These are phyloP conservation scores for Zootermopsis nevadensis DNA, from an alignment of 2,888 invertebrate genomes.

Conservation along the genomic window DNA sequence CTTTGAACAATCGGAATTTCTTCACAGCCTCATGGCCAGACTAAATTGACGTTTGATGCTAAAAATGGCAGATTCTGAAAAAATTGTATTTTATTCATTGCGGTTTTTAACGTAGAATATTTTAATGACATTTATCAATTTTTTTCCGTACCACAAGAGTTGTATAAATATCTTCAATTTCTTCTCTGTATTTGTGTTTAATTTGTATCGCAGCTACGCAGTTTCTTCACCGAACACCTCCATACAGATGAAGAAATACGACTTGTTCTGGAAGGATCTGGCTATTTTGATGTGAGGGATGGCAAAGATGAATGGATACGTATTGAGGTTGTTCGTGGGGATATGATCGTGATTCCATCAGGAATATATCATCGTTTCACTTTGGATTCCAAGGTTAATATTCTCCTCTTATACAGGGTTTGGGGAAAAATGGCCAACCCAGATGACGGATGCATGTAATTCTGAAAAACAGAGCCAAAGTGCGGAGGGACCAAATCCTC, in stretches of 20 bases:
- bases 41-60: too few species aligned
- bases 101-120: too few species aligned
- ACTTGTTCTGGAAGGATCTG: slow-evolving; percentile 87
- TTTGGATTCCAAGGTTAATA: slow-evolving; percentile 78
- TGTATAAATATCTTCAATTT: too few species aligned
- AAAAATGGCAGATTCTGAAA: too few species aligned
- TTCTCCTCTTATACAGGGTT: not conserved
- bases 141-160: too few species aligned
- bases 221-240: slow-evolving; percentile 91
- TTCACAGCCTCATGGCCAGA: too few species aligned
- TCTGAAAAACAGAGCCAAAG: too few species aligned
- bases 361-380: slow-evolving; percentile 98
- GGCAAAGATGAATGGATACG: slow-evolving; percentile 90
- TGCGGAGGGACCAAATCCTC: too few species aligned
- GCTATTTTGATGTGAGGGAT: slow-evolving; percentile 96
- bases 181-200: not conserved
- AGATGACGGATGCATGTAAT: too few species aligned
- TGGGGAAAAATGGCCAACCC: too few species aligned
- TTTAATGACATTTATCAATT: too few species aligned
- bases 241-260: slow-evolving; percentile 98
- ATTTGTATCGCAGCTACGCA: slow-evolving; percentile 70
- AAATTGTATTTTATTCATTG: too few species aligned
- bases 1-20: not conserved
- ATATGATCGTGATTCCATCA: slow-evolving; percentile 91
- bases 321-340: slow-evolving; percentile 85